A percentile compares a stretch with the other conserved stretches of the same genome.
These are phyloP conservation scores for Pocillopora verrucosa DNA, from an alignment of 64 coral and sea anemone species.

Conservation along the genomic window DNA sequence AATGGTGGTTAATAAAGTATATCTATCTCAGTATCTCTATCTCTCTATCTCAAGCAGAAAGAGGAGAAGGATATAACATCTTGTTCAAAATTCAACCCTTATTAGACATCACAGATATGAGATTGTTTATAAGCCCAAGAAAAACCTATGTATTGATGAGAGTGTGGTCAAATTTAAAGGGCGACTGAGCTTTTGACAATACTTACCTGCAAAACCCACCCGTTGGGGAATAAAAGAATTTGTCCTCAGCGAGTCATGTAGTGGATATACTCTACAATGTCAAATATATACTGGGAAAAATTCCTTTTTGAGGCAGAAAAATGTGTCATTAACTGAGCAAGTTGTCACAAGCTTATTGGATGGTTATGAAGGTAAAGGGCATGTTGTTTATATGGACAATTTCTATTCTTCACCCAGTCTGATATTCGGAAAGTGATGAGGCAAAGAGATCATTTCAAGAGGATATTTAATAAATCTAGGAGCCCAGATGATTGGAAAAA, in stretches of 20 bases:
- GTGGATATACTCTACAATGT: no score
- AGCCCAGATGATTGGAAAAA: constrained; percentile 51
- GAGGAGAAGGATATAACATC: neutral
- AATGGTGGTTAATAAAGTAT: no score
- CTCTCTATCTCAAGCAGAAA: no score
- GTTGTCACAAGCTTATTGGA: constrained; percentile 50
- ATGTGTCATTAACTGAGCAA: constrained; percentile 23
- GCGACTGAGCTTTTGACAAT: constrained; percentile 33
- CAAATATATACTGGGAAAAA: no score
- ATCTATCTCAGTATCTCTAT: no score
- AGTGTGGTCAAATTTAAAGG: constrained; percentile 48
- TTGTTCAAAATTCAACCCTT: no score
- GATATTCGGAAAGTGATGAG: constrained; percentile 28
- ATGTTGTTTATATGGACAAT: constrained; percentile 68
- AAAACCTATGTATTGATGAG: constrained; percentile 22
- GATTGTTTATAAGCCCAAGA: no score
- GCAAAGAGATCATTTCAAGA: constrained; percentile 41
- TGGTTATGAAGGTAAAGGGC: constrained; percentile 68
- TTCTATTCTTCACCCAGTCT: no score
- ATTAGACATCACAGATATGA: no score
- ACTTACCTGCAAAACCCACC: constrained; percentile 56
- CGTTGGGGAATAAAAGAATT: constrained; percentile 71
- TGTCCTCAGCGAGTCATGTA: constrained; percentile 43
- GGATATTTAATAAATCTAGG: constrained; percentile 54
- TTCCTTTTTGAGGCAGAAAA: constrained; percentile 45